Percentiles rank a stretch among this genome's conserved stretches.
phyloP scores from a whole-genome alignment of 2,797 vertebrate genomes.

The Brachymystax lenok region DNA sequence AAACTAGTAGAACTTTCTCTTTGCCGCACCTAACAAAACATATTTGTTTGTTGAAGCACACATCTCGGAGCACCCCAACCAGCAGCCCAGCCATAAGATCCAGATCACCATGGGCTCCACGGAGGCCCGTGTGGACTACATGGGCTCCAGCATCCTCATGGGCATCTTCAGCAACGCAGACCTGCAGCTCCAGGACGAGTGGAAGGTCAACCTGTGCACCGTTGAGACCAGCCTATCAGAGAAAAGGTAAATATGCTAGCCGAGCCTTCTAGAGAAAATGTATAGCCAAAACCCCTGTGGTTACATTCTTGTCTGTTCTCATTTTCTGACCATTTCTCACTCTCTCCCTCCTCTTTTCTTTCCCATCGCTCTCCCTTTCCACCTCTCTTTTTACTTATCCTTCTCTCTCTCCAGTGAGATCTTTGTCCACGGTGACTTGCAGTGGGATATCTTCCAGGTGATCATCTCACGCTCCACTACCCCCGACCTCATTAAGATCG shows the following conservation, averaged over 20 bases:
- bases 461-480: conserved; percentile 99
- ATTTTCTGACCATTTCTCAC: background rate
- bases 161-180: conserved; percentile 98
- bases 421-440: conserved; percentile 96
- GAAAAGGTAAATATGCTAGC: conserved; percentile 83
- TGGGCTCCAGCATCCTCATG: conserved; percentile 99
- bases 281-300: background rate
- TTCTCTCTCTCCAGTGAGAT: conserved; percentile 82
- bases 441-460: conserved; percentile 99
- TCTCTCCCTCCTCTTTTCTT: background rate
- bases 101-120: conserved; percentile 99
- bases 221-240: conserved; percentile 89
- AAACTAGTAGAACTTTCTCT: background rate
- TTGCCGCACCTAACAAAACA: background rate
- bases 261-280: background rate
- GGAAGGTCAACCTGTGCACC: conserved; percentile 94
- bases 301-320: background rate
- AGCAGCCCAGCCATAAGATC: conserved; percentile 97
- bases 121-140: conserved; percentile 96
- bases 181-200: conserved; percentile 95
- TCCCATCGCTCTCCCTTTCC: background rate
- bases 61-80: conserved; percentile 98
- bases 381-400: background rate
- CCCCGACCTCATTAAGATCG: conserved; percentile 98
- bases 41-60: conserved; percentile 77